Base-by-base conservation (phyloP, 2,113 vertebrate species). In the Periophthalmus modestus region DNA sequence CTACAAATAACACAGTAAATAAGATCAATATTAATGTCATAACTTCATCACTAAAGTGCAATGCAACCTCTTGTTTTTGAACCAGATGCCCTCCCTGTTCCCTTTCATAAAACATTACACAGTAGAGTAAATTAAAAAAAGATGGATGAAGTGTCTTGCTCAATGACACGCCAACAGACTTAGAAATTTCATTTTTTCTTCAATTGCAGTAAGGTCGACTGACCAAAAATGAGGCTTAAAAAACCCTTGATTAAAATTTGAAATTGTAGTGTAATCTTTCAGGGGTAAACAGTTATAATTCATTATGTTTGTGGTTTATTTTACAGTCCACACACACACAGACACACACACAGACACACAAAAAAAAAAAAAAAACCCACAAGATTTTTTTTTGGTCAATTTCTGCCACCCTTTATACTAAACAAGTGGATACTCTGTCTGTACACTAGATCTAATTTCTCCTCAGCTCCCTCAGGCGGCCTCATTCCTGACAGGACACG, bases 401-500 rank as follows among this genome's bases (percentile, higher is more conserved):
- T 48, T 48, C 13, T 3, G 2, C 47, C 13, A 4, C 5, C 19
- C 19, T 18, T n/a, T 21, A n/a, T 0, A 21, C 9, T 58, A 28
- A 28, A 28, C 28, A 28, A 28, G 28, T 28, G 28, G 28, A 28
- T 28, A 28, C 28, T 28, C 28, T 28, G 10, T 58, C n/a, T 55
- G 0, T 13, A 61, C 58, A 61, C 14, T 33, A 33, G 61, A 39
- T 63, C 62, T n/a, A 4, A 39, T 65, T 39, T 39, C 34, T n/a
- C 9, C 62, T 39, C 62, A 34, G 68, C 77, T 65, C 75, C 75
- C 33, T 70, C 61, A 58, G 71, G 43, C 65, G 46, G 4, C 70
- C 70, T 58, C 34, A n/a, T 52, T 69, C 66, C 34, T 68, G 33
- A 34, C 1, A 75, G 72, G 61, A 81, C 76, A 24, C n/a, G 54